Conservation (phyloP, 2,113 vertebrate genomes). For the Phasianus colchicus region DNA sequence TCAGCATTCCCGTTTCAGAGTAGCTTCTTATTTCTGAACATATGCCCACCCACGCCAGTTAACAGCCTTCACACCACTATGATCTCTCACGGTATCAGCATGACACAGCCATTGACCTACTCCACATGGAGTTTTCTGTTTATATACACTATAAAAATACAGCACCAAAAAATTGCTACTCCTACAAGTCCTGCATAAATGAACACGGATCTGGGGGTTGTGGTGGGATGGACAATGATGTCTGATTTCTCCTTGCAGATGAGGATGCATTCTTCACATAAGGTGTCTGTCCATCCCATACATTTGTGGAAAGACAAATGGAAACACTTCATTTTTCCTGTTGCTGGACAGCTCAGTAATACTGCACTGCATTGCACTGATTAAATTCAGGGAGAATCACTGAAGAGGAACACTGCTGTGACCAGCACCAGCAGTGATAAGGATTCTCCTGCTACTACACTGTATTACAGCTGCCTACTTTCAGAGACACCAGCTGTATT, state of each 20-base stretch:
- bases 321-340: not conserved
- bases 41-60: not conserved
- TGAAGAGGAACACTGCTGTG: not conserved
- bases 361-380: not conserved
- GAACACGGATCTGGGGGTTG: not conserved
- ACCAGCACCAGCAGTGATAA: not conserved
- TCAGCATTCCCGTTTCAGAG: not conserved
- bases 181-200: not conserved
- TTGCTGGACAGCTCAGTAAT: not conserved
- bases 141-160: not conserved
- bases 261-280: not conserved
- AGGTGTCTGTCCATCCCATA: not conserved
- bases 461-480: not conserved
- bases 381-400: not conserved
- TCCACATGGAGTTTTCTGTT: not conserved
- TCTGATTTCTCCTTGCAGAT: not conserved
- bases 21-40: not conserved
- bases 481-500: not conserved
- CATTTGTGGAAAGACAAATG: not conserved
- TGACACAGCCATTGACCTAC: fast-evolving
- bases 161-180: not conserved
- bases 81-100: not conserved
- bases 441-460: not conserved
- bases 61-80: not conserved
- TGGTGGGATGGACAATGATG: not conserved